Conservation (phyloP, 2,888 invertebrate genomes). For the Pasiphila rectangulata region DNA sequence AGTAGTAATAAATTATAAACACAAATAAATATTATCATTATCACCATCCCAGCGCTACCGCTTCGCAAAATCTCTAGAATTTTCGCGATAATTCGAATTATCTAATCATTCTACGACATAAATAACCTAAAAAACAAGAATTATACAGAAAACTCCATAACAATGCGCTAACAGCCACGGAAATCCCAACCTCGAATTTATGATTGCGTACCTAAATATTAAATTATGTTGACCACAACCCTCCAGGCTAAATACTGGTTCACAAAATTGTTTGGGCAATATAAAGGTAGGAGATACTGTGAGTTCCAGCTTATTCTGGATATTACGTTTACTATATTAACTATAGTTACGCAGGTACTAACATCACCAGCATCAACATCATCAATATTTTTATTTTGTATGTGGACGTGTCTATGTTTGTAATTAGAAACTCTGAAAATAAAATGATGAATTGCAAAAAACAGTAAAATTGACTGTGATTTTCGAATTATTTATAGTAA, state of each 20-base stretch:
- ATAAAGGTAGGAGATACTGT: background rate
- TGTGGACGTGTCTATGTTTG: background rate
- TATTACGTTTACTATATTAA: conserved; percentile 12
- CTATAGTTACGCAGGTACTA: background rate
- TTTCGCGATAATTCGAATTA: no score
- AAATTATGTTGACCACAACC: conserved; percentile 18
- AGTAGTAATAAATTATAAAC: no score
- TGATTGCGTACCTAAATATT: conserved; percentile 13
- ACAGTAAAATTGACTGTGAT: no score
- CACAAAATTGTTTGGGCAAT: conserved; percentile 17
- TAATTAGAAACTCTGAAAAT: background rate
- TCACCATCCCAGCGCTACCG: no score
- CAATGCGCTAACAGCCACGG: background rate
- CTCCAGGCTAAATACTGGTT: conserved; percentile 9
- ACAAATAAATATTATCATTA: no score
- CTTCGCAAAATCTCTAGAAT: no score
- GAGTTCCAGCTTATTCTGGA: no score
- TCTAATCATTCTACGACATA: no score
- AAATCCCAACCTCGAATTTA: conserved; percentile 11
- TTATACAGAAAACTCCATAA: background rate
- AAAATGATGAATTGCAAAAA: background rate
- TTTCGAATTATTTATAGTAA: no score
- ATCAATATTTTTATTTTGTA: no score
- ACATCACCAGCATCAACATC: no score
- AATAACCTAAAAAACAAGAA: no score